Conservation (phyloP, 2,888 invertebrate genomes). For the Microplitis manilae region DNA sequence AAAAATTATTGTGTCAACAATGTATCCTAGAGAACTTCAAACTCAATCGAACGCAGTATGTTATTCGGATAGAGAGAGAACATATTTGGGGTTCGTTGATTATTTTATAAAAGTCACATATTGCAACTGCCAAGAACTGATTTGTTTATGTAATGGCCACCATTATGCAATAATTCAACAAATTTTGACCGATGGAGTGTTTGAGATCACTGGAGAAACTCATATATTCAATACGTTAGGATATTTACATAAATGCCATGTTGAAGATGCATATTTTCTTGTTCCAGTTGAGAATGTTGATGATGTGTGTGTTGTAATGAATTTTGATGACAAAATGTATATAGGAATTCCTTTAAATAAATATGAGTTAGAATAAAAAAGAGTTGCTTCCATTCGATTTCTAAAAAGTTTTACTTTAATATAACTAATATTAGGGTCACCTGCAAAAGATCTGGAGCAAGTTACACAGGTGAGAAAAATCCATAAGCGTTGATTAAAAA, state of each 20-base stretch:
- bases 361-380: constrained; percentile 12
- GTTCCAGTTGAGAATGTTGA: constrained; percentile 12
- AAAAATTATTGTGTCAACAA: constrained; percentile 40
- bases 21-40: constrained; percentile 37
- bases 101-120: constrained; percentile 36
- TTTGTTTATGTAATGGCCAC: constrained; percentile 38
- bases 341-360: constrained; percentile 17
- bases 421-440: too few relatives aligned
- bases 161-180: constrained; percentile 16
- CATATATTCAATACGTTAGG: background rate
- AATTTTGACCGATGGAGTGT: constrained; percentile 8
- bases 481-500: too few relatives aligned
- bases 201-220: background rate
- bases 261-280: background rate
- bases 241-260: constrained; percentile 16
- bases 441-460: too few relatives aligned
- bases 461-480: too few relatives aligned
- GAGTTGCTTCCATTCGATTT: too few relatives aligned
- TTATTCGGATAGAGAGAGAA: constrained; percentile 19
- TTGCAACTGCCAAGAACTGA: constrained; percentile 36
- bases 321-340: constrained; percentile 9
- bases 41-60: constrained; percentile 36
- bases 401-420: too few relatives aligned
- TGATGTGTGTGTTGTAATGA: constrained; percentile 1
- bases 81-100: constrained; percentile 37